Evolutionary conservation across 2,888 invertebrate species (phyloP).

Genomic region (Eugnorisma glareosa): DNA sequence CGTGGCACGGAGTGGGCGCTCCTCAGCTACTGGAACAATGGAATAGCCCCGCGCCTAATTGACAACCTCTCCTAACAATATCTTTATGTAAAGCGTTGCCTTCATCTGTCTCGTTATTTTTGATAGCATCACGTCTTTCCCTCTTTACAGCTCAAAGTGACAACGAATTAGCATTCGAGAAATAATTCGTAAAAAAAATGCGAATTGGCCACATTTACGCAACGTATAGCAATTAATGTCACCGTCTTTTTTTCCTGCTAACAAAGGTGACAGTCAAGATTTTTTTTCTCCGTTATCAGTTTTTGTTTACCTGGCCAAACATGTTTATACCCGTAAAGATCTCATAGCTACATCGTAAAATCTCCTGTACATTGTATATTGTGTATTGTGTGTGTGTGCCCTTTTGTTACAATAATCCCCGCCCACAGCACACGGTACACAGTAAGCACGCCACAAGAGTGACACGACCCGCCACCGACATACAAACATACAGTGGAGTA

Average conservation of each 20-base stretch:
- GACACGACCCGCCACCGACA: not conserved
- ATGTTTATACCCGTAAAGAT: not conserved
- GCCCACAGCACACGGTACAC: not conserved
- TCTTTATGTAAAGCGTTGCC: constrained; percentile 49
- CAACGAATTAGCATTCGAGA: constrained; percentile 33
- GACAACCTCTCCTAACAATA: constrained; percentile 49
- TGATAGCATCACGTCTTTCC: constrained; percentile 31
- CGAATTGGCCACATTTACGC: not conserved
- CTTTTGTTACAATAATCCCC: constrained; percentile 4
- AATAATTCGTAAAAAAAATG: constrained; percentile 15
- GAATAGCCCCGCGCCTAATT: constrained; percentile 50
- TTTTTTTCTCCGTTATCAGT: not conserved
- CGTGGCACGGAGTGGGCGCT: constrained; percentile 28
- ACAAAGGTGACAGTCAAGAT: not conserved
- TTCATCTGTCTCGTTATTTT: constrained; percentile 55
- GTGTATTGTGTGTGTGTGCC: too few species aligned
- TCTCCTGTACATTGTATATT: not conserved
- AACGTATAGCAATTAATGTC: constrained; percentile 15
- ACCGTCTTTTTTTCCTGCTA: constrained; percentile 6
- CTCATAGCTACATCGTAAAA: constrained; percentile 4
- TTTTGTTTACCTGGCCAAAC: not conserved
- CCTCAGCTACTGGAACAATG: constrained; percentile 51
- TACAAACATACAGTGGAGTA: constrained; percentile 17
- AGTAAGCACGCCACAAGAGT: constrained; percentile 6
- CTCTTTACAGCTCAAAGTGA: constrained; percentile 37